Evolutionary conservation across 2,797 vertebrate species (phyloP), one percentile per base, ranked within the genome.

Genomic region (Chaunax sp.): DNA sequence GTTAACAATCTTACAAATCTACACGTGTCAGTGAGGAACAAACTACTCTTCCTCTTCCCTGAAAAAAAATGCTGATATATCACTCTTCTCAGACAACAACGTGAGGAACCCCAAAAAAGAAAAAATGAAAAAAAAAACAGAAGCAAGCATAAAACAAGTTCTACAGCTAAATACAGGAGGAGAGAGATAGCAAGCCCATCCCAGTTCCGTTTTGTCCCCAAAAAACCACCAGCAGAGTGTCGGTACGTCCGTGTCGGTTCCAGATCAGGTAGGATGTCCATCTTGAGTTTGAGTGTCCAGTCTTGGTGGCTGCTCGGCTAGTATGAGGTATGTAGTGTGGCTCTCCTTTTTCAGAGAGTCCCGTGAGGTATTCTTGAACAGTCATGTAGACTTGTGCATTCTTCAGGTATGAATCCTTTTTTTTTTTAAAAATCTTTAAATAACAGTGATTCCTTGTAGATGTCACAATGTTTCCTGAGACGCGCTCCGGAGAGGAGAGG

Each of bases 401-500:
- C 81, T 84, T 84, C 78, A 77, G 64, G 58, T 85, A 56, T 77
- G 80, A 84, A 80, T 84, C 77, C 72, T 82, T 84, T 75, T 25
- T 57, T 64, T 65, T 60, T 70, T 22, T 33, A 35, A 35, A 12
- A 35, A 54, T 62, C 69, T 72, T 85, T 75, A 80, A 78, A 82
- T 57, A 81, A 78, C 80, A 80, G 82, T 43, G 69, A 86, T 80
- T 90, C 86, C 80, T 76, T 63, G 70, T 75, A 73, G 79, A 72
- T 81, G 59, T 78, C 78, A 70, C 77, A 69, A 75, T 82, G 79
- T 80, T 94, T 93, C 93, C 93, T 93, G 92, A 94, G 83, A 82
- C 25, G 43, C 81, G 81, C 77, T 74, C 82, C 74, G 56, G 60
- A 59, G 52, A 53, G 71, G 78, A 80, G 83, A 84, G 82, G 88